phyloP scores from a whole-genome alignment of 37 sponge, comb jelly and placozoan species.

The Theonella swinhoei region DNA sequence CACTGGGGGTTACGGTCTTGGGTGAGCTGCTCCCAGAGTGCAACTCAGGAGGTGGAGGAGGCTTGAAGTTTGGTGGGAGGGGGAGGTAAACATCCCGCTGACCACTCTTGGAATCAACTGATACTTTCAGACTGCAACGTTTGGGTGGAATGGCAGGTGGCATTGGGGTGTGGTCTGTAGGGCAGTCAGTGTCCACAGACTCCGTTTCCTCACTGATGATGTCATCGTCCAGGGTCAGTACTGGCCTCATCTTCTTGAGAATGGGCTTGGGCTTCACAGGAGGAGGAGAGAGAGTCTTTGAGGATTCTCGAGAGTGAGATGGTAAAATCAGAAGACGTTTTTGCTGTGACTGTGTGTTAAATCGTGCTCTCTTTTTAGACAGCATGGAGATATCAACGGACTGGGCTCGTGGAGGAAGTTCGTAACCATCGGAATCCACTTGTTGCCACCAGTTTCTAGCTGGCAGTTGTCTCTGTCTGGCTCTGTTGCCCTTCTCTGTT shows the following conservation, averaged over 20 bases:
- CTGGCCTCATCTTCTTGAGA: background rate
- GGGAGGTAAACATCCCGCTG: background rate
- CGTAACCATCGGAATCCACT: background rate
- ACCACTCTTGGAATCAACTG: background rate
- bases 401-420: background rate
- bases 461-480: background rate
- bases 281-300: background rate
- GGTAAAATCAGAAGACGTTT: background rate
- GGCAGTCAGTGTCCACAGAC: background rate
- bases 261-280: constrained; percentile 10
- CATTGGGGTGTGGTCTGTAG: background rate
- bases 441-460: background rate
- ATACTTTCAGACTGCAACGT: background rate
- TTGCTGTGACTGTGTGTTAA: background rate
- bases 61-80: background rate
- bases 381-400: background rate
- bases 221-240: background rate
- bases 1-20: no score
- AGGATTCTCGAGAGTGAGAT: background rate
- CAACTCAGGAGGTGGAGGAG: background rate
- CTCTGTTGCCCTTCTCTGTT: background rate
- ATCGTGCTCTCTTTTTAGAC: background rate
- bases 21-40: background rate
- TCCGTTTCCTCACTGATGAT: background rate
- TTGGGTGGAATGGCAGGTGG: background rate